phyloP scores from a whole-genome alignment of 2,797 vertebrate species.

The Typhlichthys eigenmanni region DNA sequence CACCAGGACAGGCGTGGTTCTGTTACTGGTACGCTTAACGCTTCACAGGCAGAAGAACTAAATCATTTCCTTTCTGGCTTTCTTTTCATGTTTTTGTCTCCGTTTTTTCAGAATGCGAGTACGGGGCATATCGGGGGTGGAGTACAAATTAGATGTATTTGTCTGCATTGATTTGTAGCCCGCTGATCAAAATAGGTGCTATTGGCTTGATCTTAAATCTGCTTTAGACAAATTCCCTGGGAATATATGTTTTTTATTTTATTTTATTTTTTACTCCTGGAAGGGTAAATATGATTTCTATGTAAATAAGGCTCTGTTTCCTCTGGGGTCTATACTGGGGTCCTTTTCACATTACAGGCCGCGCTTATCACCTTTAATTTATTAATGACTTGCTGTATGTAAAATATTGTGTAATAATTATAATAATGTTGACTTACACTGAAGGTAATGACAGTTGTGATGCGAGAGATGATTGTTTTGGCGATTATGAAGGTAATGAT shows the following conservation, averaged over 20 bases:
- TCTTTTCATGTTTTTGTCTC: conserved; percentile 24
- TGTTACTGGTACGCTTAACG: conserved; percentile 55
- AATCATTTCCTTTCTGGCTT: conserved; percentile 23
- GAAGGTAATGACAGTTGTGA: conserved; percentile 57
- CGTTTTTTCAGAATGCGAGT: conserved; percentile 14
- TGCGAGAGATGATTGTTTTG: conserved; percentile 55
- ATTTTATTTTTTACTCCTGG: conserved; percentile 39
- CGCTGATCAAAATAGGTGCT: conserved; percentile 57
- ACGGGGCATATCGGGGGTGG: conserved; percentile 31
- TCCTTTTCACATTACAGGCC: conserved; percentile 69
- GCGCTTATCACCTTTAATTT: conserved; percentile 81
- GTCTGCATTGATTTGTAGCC: conserved; percentile 46
- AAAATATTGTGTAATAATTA: conserved; percentile 83
- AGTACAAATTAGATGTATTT: conserved; percentile 45
- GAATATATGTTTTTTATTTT: conserved; percentile 33
- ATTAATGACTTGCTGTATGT: conserved; percentile 87
- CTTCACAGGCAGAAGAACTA: conserved; percentile 58
- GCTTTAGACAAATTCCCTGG: conserved; percentile 35
- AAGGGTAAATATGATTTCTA: conserved; percentile 57
- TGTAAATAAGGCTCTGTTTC: conserved; percentile 71
- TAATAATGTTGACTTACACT: conserved; percentile 61
- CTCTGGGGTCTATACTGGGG: conserved; percentile 53
- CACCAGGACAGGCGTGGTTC: conserved; percentile 45
- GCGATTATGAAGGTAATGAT: conserved; percentile 46
- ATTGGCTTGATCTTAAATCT: conserved; percentile 69